A percentile compares a stretch with the other conserved stretches of the same genome.
These are phyloP conservation scores for Benitochromis conjunctus DNA, from an alignment of 2,113 vertebrate species.

Conservation along the genomic window DNA sequence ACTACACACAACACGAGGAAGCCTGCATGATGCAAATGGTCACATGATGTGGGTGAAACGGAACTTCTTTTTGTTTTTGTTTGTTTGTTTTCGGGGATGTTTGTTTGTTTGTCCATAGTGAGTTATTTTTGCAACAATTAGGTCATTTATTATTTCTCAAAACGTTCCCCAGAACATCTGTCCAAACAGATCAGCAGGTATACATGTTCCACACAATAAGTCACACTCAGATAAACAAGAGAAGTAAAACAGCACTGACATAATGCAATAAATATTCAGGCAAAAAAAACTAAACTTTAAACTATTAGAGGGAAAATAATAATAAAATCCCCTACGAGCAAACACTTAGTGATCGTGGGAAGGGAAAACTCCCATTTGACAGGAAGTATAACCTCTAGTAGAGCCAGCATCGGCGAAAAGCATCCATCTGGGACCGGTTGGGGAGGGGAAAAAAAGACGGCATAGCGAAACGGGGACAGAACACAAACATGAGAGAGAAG, in stretches of 20 bases:
- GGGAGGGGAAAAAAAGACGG: accelerated
- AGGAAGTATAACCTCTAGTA: background rate
- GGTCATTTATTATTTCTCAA: background rate
- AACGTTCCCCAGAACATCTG: background rate
- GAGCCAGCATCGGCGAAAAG: background rate
- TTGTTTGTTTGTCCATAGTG: background rate
- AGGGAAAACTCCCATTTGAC: background rate
- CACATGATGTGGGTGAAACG: background rate
- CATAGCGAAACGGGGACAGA: background rate
- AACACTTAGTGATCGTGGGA: background rate
- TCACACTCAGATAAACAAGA: background rate
- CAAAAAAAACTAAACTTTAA: no score
- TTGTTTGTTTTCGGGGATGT: background rate
- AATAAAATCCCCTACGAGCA: background rate
- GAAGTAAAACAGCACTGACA: background rate
- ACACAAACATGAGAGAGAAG: background rate
- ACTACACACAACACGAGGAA: background rate
- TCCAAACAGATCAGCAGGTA: background rate
- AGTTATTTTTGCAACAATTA: background rate
- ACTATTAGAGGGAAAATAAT: no score
- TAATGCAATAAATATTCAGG: background rate
- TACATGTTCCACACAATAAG: background rate
- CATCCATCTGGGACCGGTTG: background rate
- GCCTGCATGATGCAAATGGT: background rate
- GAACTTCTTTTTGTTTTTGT: background rate